A percentile compares a stretch with the other conserved stretches of the same genome.
phyloP scores from a whole-genome alignment of 2,888 invertebrate species.

The Lordiphosa fenestrarum region DNA sequence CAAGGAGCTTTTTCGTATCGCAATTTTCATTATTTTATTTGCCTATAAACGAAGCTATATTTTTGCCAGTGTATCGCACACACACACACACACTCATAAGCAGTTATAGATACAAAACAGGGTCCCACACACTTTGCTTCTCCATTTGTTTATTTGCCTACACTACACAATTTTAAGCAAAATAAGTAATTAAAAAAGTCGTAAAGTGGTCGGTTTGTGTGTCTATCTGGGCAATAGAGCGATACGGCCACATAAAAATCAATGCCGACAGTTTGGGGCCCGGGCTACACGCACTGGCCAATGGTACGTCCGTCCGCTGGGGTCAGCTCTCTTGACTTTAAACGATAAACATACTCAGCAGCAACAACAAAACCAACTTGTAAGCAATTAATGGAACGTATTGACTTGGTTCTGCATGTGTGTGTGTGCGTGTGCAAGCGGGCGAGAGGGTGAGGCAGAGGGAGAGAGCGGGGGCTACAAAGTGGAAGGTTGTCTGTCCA shows the following conservation, averaged over 20 bases:
- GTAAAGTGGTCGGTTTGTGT: slow-evolving; percentile 48
- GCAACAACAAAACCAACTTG: slow-evolving; percentile 62
- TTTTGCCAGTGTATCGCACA: slow-evolving; percentile 48
- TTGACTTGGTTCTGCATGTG: slow-evolving; percentile 42
- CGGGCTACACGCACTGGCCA: slow-evolving; percentile 12
- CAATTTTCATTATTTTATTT: slow-evolving; percentile 80
- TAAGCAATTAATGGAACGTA: slow-evolving; percentile 67
- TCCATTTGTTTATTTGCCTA: slow-evolving; percentile 59
- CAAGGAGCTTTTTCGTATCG: slow-evolving; percentile 66
- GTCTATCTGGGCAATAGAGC: slow-evolving; percentile 22
- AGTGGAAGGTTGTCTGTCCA: slow-evolving; percentile 17
- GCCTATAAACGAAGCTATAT: slow-evolving; percentile 77
- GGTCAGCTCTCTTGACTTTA: slow-evolving; percentile 59
- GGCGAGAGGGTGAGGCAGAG: background rate
- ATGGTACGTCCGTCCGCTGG: slow-evolving; percentile 36
- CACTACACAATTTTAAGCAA: slow-evolving; percentile 54
- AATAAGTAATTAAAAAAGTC: slow-evolving; percentile 71
- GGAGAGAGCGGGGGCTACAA: slow-evolving; percentile 2
- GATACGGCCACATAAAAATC: slow-evolving; percentile 51
- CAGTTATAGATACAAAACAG: slow-evolving; percentile 5
- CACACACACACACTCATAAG: slow-evolving; percentile 4
- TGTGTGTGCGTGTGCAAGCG: slow-evolving; percentile 25
- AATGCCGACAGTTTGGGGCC: slow-evolving; percentile 65
- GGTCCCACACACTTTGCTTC: slow-evolving; percentile 22
- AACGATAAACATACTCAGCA: slow-evolving; percentile 64